phyloP scores from a whole-genome alignment of 2,113 vertebrate species.

The Loxodonta africana region DNA sequence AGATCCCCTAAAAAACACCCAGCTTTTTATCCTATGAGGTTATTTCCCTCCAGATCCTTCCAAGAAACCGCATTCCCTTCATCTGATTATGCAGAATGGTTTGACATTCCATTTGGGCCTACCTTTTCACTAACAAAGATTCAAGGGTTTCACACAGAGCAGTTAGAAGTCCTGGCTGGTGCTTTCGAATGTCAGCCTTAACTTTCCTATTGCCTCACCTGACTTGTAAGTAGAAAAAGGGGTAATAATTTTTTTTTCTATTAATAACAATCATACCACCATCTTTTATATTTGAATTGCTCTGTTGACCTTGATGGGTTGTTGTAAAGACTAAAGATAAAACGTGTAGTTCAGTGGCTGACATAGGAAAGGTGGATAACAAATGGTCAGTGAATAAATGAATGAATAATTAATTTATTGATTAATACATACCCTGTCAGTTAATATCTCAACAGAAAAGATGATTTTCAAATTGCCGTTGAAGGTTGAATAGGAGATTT shows the following conservation, averaged over 20 bases:
- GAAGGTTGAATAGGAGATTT: not conserved
- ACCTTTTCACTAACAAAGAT: conserved; percentile 22
- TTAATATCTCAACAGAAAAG: not conserved
- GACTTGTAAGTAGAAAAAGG: not conserved
- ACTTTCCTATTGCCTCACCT: not conserved
- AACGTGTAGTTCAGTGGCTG: not conserved
- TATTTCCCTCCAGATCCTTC: conserved; percentile 13
- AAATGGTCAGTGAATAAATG: not conserved
- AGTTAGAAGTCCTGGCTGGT: not conserved
- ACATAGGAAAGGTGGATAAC: rapidly evolving
- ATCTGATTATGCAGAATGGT: conserved; percentile 60
- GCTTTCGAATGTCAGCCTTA: not conserved
- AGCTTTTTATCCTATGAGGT: not conserved
- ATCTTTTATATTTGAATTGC: not conserved
- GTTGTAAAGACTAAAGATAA: not conserved
- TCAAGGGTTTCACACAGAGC: not conserved
- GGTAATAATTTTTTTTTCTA: not conserved
- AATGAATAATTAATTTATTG: not conserved
- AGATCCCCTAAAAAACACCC: not conserved
- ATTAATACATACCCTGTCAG: not conserved
- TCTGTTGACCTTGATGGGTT: not conserved
- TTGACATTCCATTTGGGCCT: not conserved
- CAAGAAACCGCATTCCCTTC: conserved; percentile 1
- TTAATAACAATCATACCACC: not conserved
- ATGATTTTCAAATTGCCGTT: not conserved